Base-by-base conservation (phyloP, 2,888 invertebrate genomes). In the Elmis aenea region DNA sequence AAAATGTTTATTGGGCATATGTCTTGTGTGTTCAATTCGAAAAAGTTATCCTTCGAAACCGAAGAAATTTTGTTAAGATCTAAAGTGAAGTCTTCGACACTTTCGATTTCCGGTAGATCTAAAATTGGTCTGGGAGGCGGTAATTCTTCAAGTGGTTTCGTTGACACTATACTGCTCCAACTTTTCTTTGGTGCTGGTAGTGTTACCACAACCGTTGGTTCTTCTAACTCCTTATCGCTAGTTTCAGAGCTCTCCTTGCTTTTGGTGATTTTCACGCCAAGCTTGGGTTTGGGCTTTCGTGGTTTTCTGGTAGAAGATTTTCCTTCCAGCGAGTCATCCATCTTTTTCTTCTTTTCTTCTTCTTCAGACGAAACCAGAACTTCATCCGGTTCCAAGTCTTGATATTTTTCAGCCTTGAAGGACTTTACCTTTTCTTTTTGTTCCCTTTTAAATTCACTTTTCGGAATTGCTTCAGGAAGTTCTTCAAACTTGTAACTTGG, bases 151-250 rank as follows among this genome's bases (percentile, higher is more conserved):
- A n/a, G n/a, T 4, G 12, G 13, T 25, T 35, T 35, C 14, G 25
- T 6, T 6, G 33, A 28, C 8, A 37, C 29, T 10, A 44, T 24
- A 10, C 26, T 44, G 12, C 74, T 76, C 76, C 76, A 76, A 8
- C 74, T 73, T 58, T 71, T 71, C 13, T 66, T 61, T 2, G 66
- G 48, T 11, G 54, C 67, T 45, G 64, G 11, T 18, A 46, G 29
- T 25, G 38, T 35, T 31, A 48, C 15, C 26, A 44, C 38, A 3
- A 37, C 34, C 4, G 43, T 32, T 13, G 30, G 21, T 12, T 39
- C 31, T 6, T 45, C 42, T 5, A 36, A 29, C 16, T 45, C 38
- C 18, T 47, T 39, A 10, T 48, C 42, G 8, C 26, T 23, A 8
- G 47, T 36, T 16, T 33, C 21, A 2, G 11, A 12, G n/a, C 9